Percentiles rank a stretch among this genome's conserved stretches.
Evolutionary conservation across 2,113 vertebrate genomes (phyloP).

Genomic region (Mandrillus leucophaeus): DNA sequence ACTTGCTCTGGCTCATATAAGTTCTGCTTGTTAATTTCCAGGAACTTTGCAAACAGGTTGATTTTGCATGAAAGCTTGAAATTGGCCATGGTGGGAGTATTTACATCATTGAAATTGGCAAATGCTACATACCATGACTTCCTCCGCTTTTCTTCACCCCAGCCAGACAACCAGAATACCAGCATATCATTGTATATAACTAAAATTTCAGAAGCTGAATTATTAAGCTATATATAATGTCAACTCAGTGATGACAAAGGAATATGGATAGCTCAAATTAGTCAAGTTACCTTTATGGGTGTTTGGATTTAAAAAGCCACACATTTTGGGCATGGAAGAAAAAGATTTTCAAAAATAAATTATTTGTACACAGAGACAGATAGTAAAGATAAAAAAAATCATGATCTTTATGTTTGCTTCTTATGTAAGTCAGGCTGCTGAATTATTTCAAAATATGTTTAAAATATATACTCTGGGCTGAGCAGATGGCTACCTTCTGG

Average conservation of each 20-base stretch:
- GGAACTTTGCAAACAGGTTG: not conserved
- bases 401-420: constrained; percentile 20
- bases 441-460: constrained; percentile 5
- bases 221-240: no score
- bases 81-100: not conserved
- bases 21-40: constrained; percentile 30
- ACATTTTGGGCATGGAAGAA: not conserved
- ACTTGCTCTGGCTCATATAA: not conserved
- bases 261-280: not conserved
- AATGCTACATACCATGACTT: not conserved
- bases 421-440: not conserved
- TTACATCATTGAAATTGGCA: constrained; percentile 25
- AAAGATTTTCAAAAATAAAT: not conserved
- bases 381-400: not conserved
- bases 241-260: not conserved
- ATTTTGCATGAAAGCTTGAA: constrained; percentile 20
- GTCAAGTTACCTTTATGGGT: not conserved
- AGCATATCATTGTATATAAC: not conserved
- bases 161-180: not conserved
- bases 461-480: not conserved
- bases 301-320: not conserved
- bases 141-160: not conserved
- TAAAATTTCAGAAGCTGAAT: not conserved
- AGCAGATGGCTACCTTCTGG: not conserved
- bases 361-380: not conserved